Conservation (phyloP, 2,888 invertebrate genomes). For the Polietes domitor region DNA sequence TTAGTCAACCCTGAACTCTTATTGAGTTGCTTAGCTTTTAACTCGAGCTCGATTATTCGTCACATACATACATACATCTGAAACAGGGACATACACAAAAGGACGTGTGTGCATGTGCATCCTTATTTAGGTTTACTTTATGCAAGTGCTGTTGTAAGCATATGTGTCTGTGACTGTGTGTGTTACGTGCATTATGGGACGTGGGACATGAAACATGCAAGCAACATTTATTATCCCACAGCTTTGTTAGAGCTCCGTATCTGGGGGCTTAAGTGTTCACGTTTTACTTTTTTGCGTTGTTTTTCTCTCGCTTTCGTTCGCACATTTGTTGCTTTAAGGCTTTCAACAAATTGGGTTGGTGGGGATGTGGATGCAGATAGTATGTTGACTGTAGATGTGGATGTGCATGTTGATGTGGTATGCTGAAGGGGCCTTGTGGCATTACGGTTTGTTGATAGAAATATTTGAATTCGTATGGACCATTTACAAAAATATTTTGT, state of each 20-base stretch:
- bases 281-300: background rate
- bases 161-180: background rate
- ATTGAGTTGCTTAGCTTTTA: constrained; percentile 7
- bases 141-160: background rate
- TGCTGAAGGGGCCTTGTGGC: too few relatives aligned
- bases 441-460: too few relatives aligned
- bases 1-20: background rate
- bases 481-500: constrained; percentile 6
- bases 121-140: background rate
- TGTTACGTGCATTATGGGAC: too few relatives aligned
- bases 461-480: constrained; percentile 24
- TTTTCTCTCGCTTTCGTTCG: background rate
- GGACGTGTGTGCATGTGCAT: background rate
- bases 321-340: background rate
- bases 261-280: background rate
- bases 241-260: background rate
- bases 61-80: background rate
- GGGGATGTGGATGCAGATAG: background rate
- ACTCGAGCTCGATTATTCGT: background rate
- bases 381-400: background rate
- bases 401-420: too few relatives aligned
- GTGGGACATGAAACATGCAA: too few relatives aligned
- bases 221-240: too few relatives aligned
- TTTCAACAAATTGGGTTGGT: background rate
- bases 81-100: too few relatives aligned